These are phyloP conservation scores for Polydesmus complanatus DNA, from an alignment of 2,888 invertebrate species.

Conservation along the genomic window DNA sequence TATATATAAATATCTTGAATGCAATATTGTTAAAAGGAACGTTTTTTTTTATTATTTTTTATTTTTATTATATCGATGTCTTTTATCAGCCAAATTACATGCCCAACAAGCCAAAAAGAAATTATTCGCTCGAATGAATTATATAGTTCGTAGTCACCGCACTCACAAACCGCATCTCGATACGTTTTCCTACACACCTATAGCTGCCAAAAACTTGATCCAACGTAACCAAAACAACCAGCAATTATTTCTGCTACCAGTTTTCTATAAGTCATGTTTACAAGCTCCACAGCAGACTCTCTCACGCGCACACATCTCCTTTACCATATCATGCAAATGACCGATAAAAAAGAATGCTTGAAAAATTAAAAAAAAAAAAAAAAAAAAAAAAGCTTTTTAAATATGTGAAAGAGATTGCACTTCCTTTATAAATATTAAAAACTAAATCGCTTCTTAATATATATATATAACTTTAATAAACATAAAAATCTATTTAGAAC, in stretches of 20 bases:
- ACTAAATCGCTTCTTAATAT: too few relatives aligned
- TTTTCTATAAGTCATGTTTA: not conserved
- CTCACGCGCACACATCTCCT: not conserved
- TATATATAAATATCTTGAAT: too few relatives aligned
- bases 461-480: too few relatives aligned
- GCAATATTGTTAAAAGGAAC: too few relatives aligned
- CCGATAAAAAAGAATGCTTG: too few relatives aligned
- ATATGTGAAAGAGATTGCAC: too few relatives aligned
- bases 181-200: not conserved
- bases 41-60: not conserved
- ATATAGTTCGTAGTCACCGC: too few relatives aligned
- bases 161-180: not conserved
- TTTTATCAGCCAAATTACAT: not conserved
- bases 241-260: not conserved
- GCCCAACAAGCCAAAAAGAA: not conserved
- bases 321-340: not conserved
- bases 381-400: too few relatives aligned
- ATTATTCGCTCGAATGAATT: not conserved
- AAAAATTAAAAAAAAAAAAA: too few relatives aligned
- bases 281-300: not conserved
- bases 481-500: too few relatives aligned
- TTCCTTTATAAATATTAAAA: not conserved
- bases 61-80: not conserved
- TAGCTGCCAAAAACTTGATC: not conserved
- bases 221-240: too few relatives aligned